A percentile compares a stretch with the other conserved stretches of the same genome.
phyloP scores from a whole-genome alignment of 2,113 vertebrate species.

The Columba livia region DNA sequence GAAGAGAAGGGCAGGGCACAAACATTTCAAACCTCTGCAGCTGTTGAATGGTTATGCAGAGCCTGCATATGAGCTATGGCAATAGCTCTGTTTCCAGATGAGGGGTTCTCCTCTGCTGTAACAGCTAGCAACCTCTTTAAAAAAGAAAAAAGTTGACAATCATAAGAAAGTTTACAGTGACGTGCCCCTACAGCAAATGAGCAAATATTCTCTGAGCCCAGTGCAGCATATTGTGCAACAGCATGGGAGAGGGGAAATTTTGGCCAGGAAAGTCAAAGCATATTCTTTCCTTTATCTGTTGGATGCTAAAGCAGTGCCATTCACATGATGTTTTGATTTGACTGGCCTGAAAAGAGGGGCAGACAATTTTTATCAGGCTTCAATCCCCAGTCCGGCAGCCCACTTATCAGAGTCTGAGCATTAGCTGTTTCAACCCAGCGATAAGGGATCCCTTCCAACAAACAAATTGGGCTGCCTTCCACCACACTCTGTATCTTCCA shows the following conservation, averaged over 20 bases:
- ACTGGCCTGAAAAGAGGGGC: neutral
- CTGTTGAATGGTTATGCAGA: neutral
- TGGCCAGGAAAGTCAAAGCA: constrained; percentile 55
- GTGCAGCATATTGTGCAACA: constrained; percentile 53
- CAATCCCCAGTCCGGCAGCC: neutral
- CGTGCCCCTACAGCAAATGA: neutral
- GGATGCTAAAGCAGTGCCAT: constrained; percentile 6
- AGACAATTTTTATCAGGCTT: neutral
- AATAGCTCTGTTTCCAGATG: neutral
- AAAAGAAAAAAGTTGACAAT: neutral
- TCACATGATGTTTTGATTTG: constrained; percentile 6
- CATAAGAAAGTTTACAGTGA: constrained; percentile 1
- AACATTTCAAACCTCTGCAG: constrained; percentile 32
- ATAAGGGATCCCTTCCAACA: constrained; percentile 26
- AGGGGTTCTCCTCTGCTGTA: neutral
- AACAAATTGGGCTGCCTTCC: constrained; percentile 30
- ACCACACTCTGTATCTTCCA: constrained; percentile 1
- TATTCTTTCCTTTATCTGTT: constrained; percentile 57
- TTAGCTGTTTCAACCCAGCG: neutral
- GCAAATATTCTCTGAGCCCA: neutral
- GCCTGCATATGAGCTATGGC: neutral
- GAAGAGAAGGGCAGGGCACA: neutral
- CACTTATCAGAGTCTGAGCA: neutral
- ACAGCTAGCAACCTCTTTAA: neutral
- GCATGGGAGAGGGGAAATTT: constrained; percentile 53